These are phyloP conservation scores for Hermaeophaga mercurialis DNA, from an alignment of 2,888 invertebrate genomes.

Conservation along the genomic window DNA sequence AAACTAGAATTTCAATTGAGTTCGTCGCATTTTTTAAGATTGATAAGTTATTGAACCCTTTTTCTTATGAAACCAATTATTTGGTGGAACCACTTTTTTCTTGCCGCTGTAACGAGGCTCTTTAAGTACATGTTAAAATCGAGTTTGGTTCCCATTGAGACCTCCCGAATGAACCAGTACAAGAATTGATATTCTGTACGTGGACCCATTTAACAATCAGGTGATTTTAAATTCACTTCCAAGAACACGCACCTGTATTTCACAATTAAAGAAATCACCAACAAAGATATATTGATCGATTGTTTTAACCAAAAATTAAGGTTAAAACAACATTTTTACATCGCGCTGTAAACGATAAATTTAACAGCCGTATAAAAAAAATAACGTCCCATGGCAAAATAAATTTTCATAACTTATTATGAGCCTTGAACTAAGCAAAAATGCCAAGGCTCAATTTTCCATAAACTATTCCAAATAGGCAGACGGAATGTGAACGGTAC, in stretches of 20 bases:
- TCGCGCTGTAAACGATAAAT: neutral
- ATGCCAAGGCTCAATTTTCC: constrained; percentile 9
- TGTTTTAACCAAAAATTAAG: constrained; percentile 10
- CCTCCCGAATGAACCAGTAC: constrained; percentile 8
- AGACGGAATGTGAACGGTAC: constrained; percentile 12
- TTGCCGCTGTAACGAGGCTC: neutral
- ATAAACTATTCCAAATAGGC: constrained; percentile 12
- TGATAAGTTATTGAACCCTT: too few relatives aligned
- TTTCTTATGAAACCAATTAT: too few relatives aligned
- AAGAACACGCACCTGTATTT: neutral
- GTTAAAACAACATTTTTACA: constrained; percentile 10
- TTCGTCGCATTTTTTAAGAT: too few relatives aligned
- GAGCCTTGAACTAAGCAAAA: constrained; percentile 15
- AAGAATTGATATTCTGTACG: constrained; percentile 14
- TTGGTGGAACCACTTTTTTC: neutral
- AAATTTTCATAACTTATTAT: constrained; percentile 14
- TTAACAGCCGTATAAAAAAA: too few relatives aligned
- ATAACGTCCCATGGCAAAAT: constrained; percentile 19
- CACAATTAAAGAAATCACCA: neutral
- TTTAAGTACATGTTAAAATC: constrained; percentile 1
- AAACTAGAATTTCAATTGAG: too few relatives aligned
- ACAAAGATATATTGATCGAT: constrained; percentile 9
- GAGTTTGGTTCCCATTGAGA: constrained; percentile 7
- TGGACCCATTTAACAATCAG: constrained; percentile 10
- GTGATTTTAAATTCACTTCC: constrained; percentile 3